Evolutionary conservation across 2,797 vertebrate genomes (phyloP), one percentile per base, ranked within the genome.

Genomic region (Etheostoma nigrum): DNA sequence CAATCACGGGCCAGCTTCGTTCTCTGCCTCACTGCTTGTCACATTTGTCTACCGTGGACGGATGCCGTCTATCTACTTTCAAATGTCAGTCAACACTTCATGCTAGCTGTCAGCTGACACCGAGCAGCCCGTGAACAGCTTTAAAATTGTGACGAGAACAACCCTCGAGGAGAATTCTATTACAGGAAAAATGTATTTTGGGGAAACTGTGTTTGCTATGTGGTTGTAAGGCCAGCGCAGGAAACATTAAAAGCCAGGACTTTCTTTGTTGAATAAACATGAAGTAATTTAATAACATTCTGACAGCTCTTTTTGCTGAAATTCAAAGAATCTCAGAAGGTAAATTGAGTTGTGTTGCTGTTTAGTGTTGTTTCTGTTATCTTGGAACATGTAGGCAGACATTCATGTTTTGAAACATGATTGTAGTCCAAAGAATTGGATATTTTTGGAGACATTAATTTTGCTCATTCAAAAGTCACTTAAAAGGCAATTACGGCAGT

Each of bases 11-110:
- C 59, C 65, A 60, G 66, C 84, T 84, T 74, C 63, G 51, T 81
- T 92, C 85, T 88, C 84, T 75, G 90, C 93, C 88, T 92, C 87
- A 4, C 87, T 86, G 92, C 91, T 64, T 83, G 58, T 86, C 89
- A 89, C 88, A 91, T 93, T 92, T 86, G 89, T 94, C 90, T 93
- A 72, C 59, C 25, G 36, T 16, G 65, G 66, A 85, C 14, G 19
- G 85, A 77, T 82, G 77, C 83, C 67, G 88, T 91, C 90, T 65
- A 84, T 91, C 89, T 65, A 76, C 76, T 83, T 81, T 85, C 65
- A 85, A 87, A 91, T 87, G 90, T 85, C 91, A 86, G 82, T 89
- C 86, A 48, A 48, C 78, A 69, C 83, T 83, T 75, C 84, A 86
- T 80, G 86, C 72, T 78, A 23, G 71, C 84, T 76, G 87, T 77